phyloP scores from a whole-genome alignment of 2,797 vertebrate genomes.

The Diceros bicornis region DNA sequence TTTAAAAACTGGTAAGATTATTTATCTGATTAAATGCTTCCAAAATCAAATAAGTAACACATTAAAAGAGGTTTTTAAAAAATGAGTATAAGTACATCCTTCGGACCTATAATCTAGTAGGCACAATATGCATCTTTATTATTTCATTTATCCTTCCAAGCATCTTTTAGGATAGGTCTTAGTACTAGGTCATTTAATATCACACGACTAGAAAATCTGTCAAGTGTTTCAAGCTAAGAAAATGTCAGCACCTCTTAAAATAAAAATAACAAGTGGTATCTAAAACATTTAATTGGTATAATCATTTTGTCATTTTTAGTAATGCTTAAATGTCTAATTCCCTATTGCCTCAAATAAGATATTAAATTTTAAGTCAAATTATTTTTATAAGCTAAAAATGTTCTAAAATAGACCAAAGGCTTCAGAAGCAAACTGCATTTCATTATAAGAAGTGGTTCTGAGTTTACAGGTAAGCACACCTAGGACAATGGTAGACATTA shows the following conservation, averaged over 20 bases:
- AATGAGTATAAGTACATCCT: background rate
- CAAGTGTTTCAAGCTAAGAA: background rate
- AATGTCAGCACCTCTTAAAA: background rate
- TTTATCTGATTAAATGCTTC: constrained; percentile 13
- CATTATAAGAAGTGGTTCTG: background rate
- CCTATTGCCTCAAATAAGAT: background rate
- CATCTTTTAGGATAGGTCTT: background rate
- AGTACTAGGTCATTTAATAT: background rate
- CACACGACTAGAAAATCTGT: background rate
- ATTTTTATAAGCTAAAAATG: background rate
- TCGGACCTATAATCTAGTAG: background rate
- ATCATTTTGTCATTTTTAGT: background rate
- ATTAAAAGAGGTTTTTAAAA: background rate
- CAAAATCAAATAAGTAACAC: background rate
- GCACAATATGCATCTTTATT: background rate
- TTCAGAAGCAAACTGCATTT: constrained; percentile 26
- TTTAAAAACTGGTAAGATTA: background rate
- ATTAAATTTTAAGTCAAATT: background rate
- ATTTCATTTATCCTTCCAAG: background rate
- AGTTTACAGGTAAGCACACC: background rate
- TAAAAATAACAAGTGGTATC: background rate
- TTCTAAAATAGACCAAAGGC: background rate
- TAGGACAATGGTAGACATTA: background rate
- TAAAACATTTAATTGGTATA: background rate
- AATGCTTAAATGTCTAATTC: background rate